Percentiles rank a stretch among this genome's conserved stretches.
Conservation (phyloP, 2,113 vertebrate species). For the Lophochroa leadbeateri region DNA sequence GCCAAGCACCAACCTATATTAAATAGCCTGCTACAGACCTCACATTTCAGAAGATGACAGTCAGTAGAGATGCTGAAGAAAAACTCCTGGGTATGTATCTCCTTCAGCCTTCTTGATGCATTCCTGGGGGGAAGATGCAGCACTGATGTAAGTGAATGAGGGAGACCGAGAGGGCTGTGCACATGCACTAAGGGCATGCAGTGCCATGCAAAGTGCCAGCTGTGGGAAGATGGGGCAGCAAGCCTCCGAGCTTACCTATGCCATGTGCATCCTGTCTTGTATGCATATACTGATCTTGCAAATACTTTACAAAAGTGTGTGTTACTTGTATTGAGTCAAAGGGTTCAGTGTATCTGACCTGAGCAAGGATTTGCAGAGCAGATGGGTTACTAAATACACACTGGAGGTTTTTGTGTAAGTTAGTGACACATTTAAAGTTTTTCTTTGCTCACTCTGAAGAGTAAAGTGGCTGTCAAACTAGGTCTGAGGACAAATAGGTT, state of each 20-base stretch:
- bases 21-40: not conserved
- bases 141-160: not conserved
- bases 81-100: not conserved
- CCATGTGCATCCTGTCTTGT: not conserved
- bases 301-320: not conserved
- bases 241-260: not conserved
- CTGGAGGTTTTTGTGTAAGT: not conserved
- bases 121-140: not conserved
- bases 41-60: not conserved
- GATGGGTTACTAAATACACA: not conserved
- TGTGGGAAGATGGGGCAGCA: not conserved
- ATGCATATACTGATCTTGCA: not conserved
- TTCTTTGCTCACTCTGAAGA: not conserved
- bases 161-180: accelerated
- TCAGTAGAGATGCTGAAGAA: not conserved
- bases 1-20: not conserved
- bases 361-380: not conserved
- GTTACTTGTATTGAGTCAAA: not conserved
- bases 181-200: not conserved
- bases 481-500: slow-evolving; percentile 32
- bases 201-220: not conserved
- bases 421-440: slow-evolving; percentile 10
- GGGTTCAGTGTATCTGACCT: not conserved
- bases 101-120: not conserved
- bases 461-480: slow-evolving; percentile 20